Evolutionary conservation across 2,113 vertebrate species (phyloP).

Genomic region (Aspidoscelis tigris): DNA sequence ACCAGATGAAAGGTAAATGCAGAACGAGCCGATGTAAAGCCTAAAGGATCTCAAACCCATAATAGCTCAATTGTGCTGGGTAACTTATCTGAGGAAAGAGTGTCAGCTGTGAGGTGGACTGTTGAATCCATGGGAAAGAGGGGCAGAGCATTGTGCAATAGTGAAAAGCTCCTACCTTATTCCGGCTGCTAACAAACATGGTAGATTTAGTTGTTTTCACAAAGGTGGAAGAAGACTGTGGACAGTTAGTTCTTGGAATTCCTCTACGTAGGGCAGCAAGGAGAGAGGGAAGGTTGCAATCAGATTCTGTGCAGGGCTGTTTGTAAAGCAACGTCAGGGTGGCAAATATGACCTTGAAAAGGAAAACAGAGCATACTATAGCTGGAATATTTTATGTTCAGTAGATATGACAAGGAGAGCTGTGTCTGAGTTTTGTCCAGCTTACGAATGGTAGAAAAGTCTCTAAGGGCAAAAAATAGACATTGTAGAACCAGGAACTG

Average conservation of each 20-base stretch:
- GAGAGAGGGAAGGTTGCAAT: neutral
- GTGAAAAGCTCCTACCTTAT: neutral
- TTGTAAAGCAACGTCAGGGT: neutral
- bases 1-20: no score
- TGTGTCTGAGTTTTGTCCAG: neutral
- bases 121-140: neutral
- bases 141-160: neutral
- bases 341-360: constrained; percentile 6
- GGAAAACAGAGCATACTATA: neutral
- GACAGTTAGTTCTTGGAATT: neutral
- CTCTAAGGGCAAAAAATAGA: neutral
- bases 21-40: no score
- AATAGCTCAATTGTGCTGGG: neutral
- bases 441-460: no score
- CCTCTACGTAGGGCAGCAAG: neutral
- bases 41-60: neutral
- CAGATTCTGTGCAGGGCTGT: neutral
- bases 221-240: neutral
- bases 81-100: neutral
- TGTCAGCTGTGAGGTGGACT: neutral
- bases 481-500: neutral
- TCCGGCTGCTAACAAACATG: neutral
- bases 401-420: neutral
- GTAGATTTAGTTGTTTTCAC: neutral
- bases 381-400: neutral